Percentiles rank a stretch among this genome's conserved stretches.
Evolutionary conservation across 2,888 invertebrate species (phyloP).

Genomic region (Parelbella ahira): DNA sequence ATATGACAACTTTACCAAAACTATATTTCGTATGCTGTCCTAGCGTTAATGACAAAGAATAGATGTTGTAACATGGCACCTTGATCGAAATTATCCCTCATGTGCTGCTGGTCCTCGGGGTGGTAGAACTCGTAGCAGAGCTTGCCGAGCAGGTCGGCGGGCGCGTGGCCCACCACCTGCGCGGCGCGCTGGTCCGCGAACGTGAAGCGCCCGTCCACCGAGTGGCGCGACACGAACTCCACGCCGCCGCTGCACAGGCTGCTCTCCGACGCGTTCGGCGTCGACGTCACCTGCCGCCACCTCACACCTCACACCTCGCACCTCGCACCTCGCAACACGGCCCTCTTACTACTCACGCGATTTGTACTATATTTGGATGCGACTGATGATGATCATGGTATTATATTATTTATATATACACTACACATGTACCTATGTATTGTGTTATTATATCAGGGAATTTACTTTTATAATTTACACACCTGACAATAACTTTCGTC

Average conservation of each 20-base stretch:
- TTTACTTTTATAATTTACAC: no score
- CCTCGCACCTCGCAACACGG: no score
- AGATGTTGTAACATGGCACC: not conserved
- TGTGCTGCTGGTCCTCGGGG: conserved; percentile 96
- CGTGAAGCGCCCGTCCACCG: conserved; percentile 98
- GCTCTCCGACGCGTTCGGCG: conserved; percentile 95
- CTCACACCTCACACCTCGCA: no score
- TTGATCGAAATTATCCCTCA: conserved; percentile 93
- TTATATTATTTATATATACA: no score
- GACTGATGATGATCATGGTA: no score
- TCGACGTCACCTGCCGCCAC: conserved; percentile 93
- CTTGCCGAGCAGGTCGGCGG: conserved; percentile 96
- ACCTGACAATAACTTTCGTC: no score
- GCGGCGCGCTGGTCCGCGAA: conserved; percentile 99
- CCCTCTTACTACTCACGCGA: no score
- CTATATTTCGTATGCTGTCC: no score
- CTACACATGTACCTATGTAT: no score
- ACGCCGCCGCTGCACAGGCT: conserved; percentile 88
- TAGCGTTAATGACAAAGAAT: not conserved
- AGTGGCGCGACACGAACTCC: conserved; percentile 98
- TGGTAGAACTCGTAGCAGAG: conserved; percentile 99
- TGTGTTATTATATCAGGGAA: no score
- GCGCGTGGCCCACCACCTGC: conserved; percentile 94
- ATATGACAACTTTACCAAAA: no score
- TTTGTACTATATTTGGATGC: no score